Evolutionary conservation across 2,113 vertebrate genomes (phyloP), one percentile per base, ranked within the genome.

Genomic region (Morone saxatilis): DNA sequence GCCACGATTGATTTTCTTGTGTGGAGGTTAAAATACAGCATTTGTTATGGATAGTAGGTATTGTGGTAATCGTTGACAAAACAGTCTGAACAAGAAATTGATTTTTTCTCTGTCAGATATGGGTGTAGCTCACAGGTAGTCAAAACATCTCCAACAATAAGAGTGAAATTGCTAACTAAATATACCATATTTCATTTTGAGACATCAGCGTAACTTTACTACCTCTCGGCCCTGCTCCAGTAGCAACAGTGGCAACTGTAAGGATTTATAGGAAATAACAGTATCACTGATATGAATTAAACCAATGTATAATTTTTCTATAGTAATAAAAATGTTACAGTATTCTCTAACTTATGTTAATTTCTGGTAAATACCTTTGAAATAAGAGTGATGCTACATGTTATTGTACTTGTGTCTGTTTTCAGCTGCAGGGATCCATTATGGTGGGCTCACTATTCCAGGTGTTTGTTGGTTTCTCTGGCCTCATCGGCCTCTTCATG

Each of bases 391-490:
- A 19, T 47, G 62, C 19, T 17, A 60, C 25, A n/a, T 59, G 1
- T 47, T 16, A 19, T 31, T 22, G 10, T 68, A 7, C 7, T 25
- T 66, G 14, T 84, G 20, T 89, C 11, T 81, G 19, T 81, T 17
- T 77, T 40, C 81, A 99, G 98, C 87, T 99, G 61, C 97, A 99
- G 94, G 98, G 98, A 2, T 96, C 97, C 53, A 94, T 99, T 76
- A 97, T 99, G 92, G 96, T 97, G 54, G 97, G 97, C 53, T 98
- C 98, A 57, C 95, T 98, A 66, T 97, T 99, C 90, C 97, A 99
- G 86, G 96, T 98, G 43, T 62, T 99, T 0, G 87, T 99, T 69
- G 98, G 98, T 31, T 99, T 99, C 94, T 98, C 98, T 0, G 98
- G 98, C 71, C 95, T 99, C 78, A 96, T 98, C 0, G 98, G 98